Conservation (phyloP, 2,113 vertebrate species). For the Hyla sarda region DNA sequence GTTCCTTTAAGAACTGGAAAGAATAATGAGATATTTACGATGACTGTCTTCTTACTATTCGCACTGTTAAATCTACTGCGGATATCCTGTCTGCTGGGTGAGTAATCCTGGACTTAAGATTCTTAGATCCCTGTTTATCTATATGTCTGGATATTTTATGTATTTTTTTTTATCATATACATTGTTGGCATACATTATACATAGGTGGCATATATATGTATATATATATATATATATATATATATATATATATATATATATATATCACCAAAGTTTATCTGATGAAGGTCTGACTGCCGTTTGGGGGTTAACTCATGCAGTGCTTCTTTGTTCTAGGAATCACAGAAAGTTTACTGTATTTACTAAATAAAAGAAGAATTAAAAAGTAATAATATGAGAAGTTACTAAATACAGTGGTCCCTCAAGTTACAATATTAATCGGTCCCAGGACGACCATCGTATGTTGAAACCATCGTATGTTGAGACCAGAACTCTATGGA, state of each 20-base stretch:
- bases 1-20: constrained; percentile 33
- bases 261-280: neutral
- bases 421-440: too few relatives aligned
- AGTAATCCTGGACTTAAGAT: constrained; percentile 55
- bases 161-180: too few relatives aligned
- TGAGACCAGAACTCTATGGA: too few relatives aligned
- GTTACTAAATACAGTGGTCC: too few relatives aligned
- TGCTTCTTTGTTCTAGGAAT: neutral
- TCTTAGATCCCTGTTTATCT: neutral
- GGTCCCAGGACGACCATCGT: too few relatives aligned
- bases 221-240: too few relatives aligned
- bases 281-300: too few relatives aligned
- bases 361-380: too few relatives aligned
- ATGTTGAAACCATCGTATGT: too few relatives aligned
- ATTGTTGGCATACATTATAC: neutral
- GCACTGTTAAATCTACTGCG: constrained; percentile 64
- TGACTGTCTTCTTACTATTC: constrained; percentile 65
- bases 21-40: constrained; percentile 56
- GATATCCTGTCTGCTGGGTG: constrained; percentile 65
- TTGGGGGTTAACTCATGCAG: neutral
- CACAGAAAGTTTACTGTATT: neutral
- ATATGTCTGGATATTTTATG: neutral
- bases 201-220: too few relatives aligned
- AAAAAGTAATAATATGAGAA: too few relatives aligned
- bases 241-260: too few relatives aligned